Evolutionary conservation across 2,113 vertebrate species (phyloP), one percentile per base, ranked within the genome.

Genomic region (Turdus rufiventris): DNA sequence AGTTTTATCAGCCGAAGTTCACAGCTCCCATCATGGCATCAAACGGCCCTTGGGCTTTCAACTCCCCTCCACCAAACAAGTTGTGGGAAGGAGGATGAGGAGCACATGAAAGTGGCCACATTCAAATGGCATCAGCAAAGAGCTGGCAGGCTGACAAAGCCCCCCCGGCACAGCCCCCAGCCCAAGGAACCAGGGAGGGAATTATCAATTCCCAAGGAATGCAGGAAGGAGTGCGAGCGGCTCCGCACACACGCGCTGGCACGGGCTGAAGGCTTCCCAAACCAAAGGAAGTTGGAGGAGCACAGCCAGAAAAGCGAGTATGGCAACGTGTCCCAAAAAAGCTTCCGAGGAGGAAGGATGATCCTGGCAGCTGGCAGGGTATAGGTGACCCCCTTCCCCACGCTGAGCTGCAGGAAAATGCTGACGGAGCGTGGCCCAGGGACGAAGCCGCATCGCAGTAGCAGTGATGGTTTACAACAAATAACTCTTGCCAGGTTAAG

Each of bases 41-140:
- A 97, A 95, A 96, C 54, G 0, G 85, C 77, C 34, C 85, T 84
- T 56, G 51, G 66, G 56, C 96, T 96, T 96, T 94, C 85, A 96
- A 96, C 89, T 96, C 88, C 36, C 18, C 67, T 77, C 26, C 91
- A 84, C 88, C 91, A 90, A 93, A 94, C 78, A 48, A 91, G 85
- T 21, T 90, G 88, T 90, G 93, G 93, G 95, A 76, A 24, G 60
- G 91, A 85, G 87, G 72, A 93, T 40, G 88, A 93, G 85, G 60
- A 96, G 91, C 76, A 96, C 90, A 93, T 96, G 82, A 96, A 96
- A 97, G 90, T 20, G 63, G 93, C 88, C 93, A 80, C 94, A 96
- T 94, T 91, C 57, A 96, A 94, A 96, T 72, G 75, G 53, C 65
- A 78, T 63, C 85, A 77, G 95, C 74, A 81, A 91, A 85, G 93